Conservation (phyloP, 2,888 invertebrate genomes). For the Lymantria dispar region DNA sequence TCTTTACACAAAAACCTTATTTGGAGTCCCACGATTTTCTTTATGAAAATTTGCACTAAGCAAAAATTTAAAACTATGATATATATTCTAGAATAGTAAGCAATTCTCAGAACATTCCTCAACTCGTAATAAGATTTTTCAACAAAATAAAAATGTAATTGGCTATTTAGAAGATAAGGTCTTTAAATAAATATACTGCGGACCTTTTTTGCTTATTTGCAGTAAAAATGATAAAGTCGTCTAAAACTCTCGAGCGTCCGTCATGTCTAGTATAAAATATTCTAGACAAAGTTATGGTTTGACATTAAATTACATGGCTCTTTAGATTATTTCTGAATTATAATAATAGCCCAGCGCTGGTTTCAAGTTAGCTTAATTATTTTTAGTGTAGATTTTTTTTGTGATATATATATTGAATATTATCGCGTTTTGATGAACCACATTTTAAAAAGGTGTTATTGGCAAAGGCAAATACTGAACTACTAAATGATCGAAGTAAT, state of each 20-base stretch:
- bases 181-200: conserved; percentile 9
- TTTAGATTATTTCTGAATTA: background rate
- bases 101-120: background rate
- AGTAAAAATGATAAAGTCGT: conserved; percentile 19
- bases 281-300: conserved; percentile 4
- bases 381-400: background rate
- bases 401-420: no score
- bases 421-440: no score
- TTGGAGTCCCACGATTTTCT: no score
- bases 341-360: background rate
- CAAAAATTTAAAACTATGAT: background rate
- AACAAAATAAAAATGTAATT: conserved; percentile 4
- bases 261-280: conserved; percentile 7
- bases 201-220: conserved; percentile 15
- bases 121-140: background rate
- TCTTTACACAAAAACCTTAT: no score
- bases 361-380: background rate
- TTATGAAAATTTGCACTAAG: background rate
- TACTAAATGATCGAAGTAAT: no score
- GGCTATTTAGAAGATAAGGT: conserved; percentile 10
- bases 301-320: conserved; percentile 3
- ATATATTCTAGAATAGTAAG: background rate
- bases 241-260: conserved; percentile 4
- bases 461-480: no score
- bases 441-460: no score